phyloP scores from a whole-genome alignment of 2,888 invertebrate genomes.

The Zootermopsis nevadensis region DNA sequence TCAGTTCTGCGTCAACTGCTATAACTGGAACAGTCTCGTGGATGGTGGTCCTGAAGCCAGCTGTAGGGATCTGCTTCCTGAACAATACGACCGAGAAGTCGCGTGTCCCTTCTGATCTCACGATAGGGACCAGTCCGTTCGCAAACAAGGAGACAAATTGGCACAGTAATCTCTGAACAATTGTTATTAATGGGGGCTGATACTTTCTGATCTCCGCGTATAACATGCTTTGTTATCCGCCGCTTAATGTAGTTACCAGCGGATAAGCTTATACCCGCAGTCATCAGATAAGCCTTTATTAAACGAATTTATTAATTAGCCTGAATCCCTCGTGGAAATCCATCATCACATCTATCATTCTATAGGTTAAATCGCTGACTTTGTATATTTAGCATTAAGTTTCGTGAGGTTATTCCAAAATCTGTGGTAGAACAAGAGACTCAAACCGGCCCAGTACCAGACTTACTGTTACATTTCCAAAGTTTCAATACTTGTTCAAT shows the following conservation, averaged over 20 bases:
- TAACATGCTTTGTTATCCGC: slow-evolving; percentile 15
- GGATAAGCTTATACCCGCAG: background rate
- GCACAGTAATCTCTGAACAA: slow-evolving; percentile 45
- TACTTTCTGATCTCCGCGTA: slow-evolving; percentile 1
- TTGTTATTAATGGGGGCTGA: slow-evolving; percentile 43
- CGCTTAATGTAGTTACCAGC: background rate
- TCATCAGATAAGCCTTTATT: slow-evolving; percentile 1
- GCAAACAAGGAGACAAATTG: slow-evolving; percentile 31
- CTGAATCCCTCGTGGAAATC: background rate
- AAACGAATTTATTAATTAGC: background rate
- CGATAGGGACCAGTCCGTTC: background rate
- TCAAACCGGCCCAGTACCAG: too few species aligned
- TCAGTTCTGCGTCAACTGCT: too few species aligned
- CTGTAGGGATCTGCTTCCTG: background rate
- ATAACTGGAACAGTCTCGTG: background rate
- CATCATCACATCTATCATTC: too few species aligned
- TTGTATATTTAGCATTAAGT: too few species aligned
- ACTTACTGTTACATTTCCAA: too few species aligned
- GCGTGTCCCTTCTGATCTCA: background rate
- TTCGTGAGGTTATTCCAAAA: too few species aligned
- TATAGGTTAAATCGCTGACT: too few species aligned
- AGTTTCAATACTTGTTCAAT: too few species aligned
- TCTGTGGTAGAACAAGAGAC: too few species aligned
- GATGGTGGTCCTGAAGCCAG: background rate
- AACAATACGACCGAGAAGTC: background rate